These are phyloP conservation scores for Ferrisia virgata DNA, from an alignment of 2,888 invertebrate species.

Conservation along the genomic window DNA sequence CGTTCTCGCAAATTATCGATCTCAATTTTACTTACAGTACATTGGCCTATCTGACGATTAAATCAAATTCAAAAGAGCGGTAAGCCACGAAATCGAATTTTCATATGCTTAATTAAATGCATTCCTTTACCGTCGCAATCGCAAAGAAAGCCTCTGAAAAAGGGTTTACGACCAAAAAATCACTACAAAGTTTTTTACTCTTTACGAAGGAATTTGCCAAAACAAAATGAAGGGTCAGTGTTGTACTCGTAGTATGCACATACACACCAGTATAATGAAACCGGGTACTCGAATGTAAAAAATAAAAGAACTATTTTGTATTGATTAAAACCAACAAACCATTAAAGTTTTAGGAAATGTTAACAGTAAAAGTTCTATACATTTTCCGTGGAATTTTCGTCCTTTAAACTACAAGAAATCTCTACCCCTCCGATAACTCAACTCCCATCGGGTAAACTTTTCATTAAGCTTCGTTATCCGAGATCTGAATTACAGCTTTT, in stretches of 20 bases:
- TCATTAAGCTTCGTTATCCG: conserved; percentile 40
- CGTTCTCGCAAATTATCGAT: neutral
- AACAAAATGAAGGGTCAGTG: neutral
- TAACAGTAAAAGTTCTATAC: conserved; percentile 29
- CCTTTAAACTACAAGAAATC: conserved; percentile 13
- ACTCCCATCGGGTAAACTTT: conserved; percentile 34
- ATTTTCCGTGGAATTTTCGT: conserved; percentile 30
- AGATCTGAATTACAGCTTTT: conserved; percentile 40
- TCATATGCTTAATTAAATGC: conserved; percentile 5
- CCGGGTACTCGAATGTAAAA: neutral
- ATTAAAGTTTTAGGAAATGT: conserved; percentile 41
- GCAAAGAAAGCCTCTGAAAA: neutral
- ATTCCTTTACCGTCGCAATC: neutral
- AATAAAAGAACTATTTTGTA: conserved; percentile 31
- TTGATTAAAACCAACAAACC: conserved; percentile 38
- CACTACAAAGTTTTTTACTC: neutral
- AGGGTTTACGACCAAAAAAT: conserved; percentile 14
- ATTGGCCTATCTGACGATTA: neutral
- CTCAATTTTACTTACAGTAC: neutral
- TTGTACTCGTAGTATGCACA: too few relatives aligned
- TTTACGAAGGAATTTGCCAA: neutral
- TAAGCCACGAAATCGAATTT: conserved; percentile 3
- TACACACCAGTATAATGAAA: too few relatives aligned
- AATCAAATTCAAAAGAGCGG: neutral
- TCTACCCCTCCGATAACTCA: conserved; percentile 5